Evolutionary conservation across 1,140 invertebrate species (phyloP).

Genomic region (Heliconius melpomene): DNA sequence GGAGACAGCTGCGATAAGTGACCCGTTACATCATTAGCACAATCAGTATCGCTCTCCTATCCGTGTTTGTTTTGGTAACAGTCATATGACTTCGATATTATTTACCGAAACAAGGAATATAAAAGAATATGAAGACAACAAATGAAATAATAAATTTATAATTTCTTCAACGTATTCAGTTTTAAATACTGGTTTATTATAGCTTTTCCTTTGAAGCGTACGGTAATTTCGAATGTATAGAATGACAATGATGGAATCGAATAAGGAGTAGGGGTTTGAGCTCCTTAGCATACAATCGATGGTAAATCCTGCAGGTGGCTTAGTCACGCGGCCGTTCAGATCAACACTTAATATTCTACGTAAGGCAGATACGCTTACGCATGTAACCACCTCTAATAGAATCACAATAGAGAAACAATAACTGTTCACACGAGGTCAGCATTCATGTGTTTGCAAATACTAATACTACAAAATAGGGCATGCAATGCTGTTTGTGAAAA

Average conservation of each 20-base stretch:
- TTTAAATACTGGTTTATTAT: background rate
- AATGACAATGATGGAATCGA: conserved; percentile 42
- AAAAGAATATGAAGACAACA: background rate
- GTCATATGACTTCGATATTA: conserved; percentile 20
- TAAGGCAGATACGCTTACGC: conserved; percentile 58
- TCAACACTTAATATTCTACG: conserved; percentile 65
- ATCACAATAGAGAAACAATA: conserved; percentile 70
- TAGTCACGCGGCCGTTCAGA: conserved; percentile 70
- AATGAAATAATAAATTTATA: background rate
- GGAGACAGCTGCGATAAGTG: conserved; percentile 36
- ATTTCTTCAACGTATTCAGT: background rate
- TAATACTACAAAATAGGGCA: conserved; percentile 53
- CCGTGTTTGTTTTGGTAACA: conserved; percentile 14
- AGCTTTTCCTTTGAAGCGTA: conserved; percentile 24
- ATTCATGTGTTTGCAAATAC: conserved; percentile 67
- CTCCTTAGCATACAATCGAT: conserved; percentile 75
- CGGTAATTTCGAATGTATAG: conserved; percentile 38
- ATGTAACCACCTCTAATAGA: conserved; percentile 59
- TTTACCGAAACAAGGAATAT: conserved; percentile 15
- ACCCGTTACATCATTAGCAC: conserved; percentile 45
- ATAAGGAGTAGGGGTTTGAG: conserved; percentile 35
- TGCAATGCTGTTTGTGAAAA: conserved; percentile 26
- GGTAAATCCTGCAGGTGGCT: conserved; percentile 69
- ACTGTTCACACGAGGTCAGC: conserved; percentile 73
- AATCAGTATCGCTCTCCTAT: conserved; percentile 38